Evolutionary conservation across 1,140 invertebrate genomes (phyloP), one percentile per base, ranked within the genome.

Genomic region (Sogatella furcifera): DNA sequence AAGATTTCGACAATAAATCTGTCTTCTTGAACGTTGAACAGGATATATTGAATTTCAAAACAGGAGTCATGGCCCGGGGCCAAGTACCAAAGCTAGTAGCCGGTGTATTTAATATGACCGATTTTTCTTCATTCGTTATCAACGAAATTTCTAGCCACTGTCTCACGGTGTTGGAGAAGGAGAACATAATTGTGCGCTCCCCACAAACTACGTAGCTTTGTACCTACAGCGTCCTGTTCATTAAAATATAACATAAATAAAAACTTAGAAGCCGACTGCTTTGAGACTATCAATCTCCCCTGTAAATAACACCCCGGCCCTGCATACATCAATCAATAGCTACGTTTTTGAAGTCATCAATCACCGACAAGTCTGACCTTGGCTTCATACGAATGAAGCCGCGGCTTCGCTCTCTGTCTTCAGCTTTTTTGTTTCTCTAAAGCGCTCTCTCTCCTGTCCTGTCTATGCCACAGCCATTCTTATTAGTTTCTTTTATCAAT

Each of bases 161-260:
- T 38, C 34, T 38, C 34, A 38, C 34, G 34, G 34, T 38, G 34
- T 38, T 38, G 34, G 34, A 38, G 34, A 38, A 38, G 34, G 34
- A 38, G 11, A 38, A 38, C 34, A 5, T 38, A 38, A 38, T 38
- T 38, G 34, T 38, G 24, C 24, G 24, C 24, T 13, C 34, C 34
- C 34, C 34, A 11, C 34, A 38, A 28, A 6, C 24, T 6, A 28
- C 6, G 24, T 28, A 28, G 6, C 24, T 28, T 10, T 38, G 34
- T 38, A 38, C 34, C 34, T 38, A 11, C 34, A 38, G 5, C 34
- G 34, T 38, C 34, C 34, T 38, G 34, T 6, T 49, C 46, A 49
- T 49, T 49, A 49, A 49, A 49, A 49, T 49, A 49, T 49, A 49
- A 49, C 46, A 49, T 49, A 49, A 49, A 49, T 49, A 49, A 49